Conservation (phyloP, 2,113 vertebrate genomes). For the Microcebus lehilahytsara region DNA sequence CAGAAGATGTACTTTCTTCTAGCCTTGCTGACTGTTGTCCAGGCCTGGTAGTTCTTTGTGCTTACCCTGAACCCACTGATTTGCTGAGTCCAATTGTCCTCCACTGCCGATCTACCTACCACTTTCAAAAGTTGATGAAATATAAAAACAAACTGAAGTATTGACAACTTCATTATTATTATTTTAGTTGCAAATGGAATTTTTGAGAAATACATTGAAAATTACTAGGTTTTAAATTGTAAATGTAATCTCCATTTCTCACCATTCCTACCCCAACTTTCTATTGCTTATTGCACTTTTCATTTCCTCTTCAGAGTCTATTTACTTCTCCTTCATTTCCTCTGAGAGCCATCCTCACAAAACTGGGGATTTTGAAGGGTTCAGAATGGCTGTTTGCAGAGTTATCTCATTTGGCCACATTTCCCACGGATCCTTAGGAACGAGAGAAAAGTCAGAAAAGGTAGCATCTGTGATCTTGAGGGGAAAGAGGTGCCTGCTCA, state of each 20-base stretch:
- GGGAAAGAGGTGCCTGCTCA: not conserved
- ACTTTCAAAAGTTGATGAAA: not conserved
- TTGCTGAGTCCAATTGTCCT: not conserved
- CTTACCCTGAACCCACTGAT: not conserved
- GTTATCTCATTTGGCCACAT: not conserved
- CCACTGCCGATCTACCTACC: too few species aligned
- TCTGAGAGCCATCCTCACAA: not conserved
- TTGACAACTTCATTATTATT: not conserved
- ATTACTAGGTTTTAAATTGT: not conserved
- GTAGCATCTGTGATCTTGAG: not conserved
- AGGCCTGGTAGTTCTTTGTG: not conserved
- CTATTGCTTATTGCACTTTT: not conserved
- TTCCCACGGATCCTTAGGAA: not conserved
- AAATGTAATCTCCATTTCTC: not conserved
- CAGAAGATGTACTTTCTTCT: not conserved
- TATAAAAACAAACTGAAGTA: not conserved
- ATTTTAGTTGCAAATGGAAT: not conserved
- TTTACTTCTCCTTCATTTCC: not conserved
- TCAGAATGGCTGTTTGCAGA: not conserved
- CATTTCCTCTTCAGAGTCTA: not conserved
- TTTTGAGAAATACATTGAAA: not conserved
- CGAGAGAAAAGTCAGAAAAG: slow-evolving; percentile 7
- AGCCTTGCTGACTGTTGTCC: not conserved
- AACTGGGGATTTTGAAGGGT: not conserved
- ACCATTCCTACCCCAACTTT: not conserved